phyloP scores from a whole-genome alignment of 2,888 invertebrate species.

The Mimachlamys varia region DNA sequence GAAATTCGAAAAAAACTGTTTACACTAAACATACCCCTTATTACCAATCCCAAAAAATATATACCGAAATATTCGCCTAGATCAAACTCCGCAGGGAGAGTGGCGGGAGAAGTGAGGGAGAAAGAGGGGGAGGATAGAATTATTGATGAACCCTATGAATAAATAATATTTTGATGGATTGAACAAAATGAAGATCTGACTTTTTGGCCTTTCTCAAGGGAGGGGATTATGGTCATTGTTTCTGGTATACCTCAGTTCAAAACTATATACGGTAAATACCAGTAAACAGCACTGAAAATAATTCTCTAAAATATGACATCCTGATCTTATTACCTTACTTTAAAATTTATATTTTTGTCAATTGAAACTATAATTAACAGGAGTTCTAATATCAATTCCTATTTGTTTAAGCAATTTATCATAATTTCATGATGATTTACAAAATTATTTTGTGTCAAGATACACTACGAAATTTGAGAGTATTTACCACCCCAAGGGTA shows the following conservation, averaged over 20 bases:
- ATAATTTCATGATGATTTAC: no score
- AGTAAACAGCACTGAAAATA: not conserved
- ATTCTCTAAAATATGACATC: not conserved
- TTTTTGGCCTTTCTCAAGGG: not conserved
- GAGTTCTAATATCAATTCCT: no score
- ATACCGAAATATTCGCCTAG: not conserved
- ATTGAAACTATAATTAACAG: no score
- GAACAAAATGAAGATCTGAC: not conserved
- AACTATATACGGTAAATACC: not conserved
- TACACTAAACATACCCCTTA: not conserved
- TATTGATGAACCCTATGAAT: not conserved
- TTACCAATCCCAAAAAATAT: not conserved
- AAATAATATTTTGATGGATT: conserved; percentile 16
- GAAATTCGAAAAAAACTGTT: not conserved
- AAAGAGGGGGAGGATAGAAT: not conserved
- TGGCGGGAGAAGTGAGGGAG: not conserved
- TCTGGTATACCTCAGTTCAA: not conserved
- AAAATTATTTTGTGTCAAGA: not conserved
- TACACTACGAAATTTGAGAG: not conserved
- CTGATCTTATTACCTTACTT: no score
- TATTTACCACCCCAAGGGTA: not conserved
- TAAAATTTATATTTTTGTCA: no score
- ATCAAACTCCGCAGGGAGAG: not conserved
- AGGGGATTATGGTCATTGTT: no score
- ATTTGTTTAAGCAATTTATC: no score